phyloP scores from a whole-genome alignment of 2,797 vertebrate species.

The Diplodus puntazzo region DNA sequence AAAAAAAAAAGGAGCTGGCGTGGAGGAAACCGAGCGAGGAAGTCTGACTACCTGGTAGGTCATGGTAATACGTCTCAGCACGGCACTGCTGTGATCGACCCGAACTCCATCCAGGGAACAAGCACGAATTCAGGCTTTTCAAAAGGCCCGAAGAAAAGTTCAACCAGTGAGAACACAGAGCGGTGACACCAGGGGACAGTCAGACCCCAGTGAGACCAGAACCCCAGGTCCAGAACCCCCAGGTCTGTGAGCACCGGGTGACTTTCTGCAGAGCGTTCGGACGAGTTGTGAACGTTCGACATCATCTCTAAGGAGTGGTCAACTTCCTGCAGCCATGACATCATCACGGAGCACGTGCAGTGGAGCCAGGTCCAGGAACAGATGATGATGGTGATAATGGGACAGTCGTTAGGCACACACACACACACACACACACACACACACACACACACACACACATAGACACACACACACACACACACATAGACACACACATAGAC shows the following conservation, averaged over 20 bases:
- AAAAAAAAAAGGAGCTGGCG: too few relatives aligned
- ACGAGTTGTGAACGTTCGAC: conserved; percentile 7
- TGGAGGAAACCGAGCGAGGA: too few relatives aligned
- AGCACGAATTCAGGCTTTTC: too few relatives aligned
- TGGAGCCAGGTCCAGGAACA: conserved; percentile 34
- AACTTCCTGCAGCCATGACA: conserved; percentile 65
- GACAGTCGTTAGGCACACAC: background rate
- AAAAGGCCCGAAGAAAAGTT: too few relatives aligned
- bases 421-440: conserved; percentile 7
- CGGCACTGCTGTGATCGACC: too few relatives aligned
- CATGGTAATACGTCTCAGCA: too few relatives aligned
- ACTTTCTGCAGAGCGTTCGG: conserved; percentile 1
- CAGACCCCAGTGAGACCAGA: background rate
- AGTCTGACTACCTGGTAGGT: too few relatives aligned
- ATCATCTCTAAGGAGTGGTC: conserved; percentile 52
- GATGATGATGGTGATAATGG: conserved; percentile 34
- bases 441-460: conserved; percentile 12
- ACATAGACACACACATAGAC: conserved; percentile 5
- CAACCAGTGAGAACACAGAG: background rate
- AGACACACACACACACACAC: conserved; percentile 23
- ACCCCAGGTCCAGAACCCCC: too few relatives aligned
- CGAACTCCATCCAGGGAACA: too few relatives aligned
- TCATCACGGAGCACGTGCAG: conserved; percentile 59
- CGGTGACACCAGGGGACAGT: background rate
- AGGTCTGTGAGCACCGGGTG: conserved; percentile 21